These are phyloP conservation scores for Trinectes maculatus DNA, from an alignment of 2,113 vertebrate species.

Conservation along the genomic window DNA sequence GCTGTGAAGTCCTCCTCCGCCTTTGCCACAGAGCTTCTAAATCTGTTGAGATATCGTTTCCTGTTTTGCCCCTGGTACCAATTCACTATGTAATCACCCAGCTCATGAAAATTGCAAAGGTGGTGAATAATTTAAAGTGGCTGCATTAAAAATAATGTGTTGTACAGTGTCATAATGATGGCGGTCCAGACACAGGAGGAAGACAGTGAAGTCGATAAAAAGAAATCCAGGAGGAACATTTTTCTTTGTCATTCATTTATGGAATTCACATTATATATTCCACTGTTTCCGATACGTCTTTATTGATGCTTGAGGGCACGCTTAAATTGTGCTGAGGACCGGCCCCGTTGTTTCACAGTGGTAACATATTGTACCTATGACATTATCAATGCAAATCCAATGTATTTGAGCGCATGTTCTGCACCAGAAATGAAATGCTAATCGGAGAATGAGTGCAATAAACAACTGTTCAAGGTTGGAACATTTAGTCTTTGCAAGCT, in stretches of 20 bases:
- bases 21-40: conserved; percentile 31
- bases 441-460: conserved; percentile 1
- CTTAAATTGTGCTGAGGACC: conserved; percentile 47
- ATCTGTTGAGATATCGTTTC: conserved; percentile 64
- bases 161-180: conserved; percentile 67
- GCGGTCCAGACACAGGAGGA: conserved; percentile 47
- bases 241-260: conserved; percentile 59
- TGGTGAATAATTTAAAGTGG: conserved; percentile 80
- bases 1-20: conserved; percentile 27
- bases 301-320: conserved; percentile 56
- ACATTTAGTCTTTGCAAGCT: conserved; percentile 35
- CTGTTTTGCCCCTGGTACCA: conserved; percentile 74
- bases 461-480: not conserved
- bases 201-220: conserved; percentile 59
- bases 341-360: conserved; percentile 11
- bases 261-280: conserved; percentile 47
- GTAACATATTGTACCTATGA: not conserved
- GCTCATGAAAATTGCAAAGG: conserved; percentile 80
- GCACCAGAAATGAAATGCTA: conserved; percentile 28
- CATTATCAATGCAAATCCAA: conserved; percentile 29
- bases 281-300: conserved; percentile 56
- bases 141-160: conserved; percentile 76
- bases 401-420: conserved; percentile 7
- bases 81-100: conserved; percentile 81
- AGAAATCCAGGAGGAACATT: conserved; percentile 56